Percentiles rank a stretch among this genome's conserved stretches.
Evolutionary conservation across 2,113 vertebrate genomes (phyloP).

Genomic region (Peromyscus californicus): DNA sequence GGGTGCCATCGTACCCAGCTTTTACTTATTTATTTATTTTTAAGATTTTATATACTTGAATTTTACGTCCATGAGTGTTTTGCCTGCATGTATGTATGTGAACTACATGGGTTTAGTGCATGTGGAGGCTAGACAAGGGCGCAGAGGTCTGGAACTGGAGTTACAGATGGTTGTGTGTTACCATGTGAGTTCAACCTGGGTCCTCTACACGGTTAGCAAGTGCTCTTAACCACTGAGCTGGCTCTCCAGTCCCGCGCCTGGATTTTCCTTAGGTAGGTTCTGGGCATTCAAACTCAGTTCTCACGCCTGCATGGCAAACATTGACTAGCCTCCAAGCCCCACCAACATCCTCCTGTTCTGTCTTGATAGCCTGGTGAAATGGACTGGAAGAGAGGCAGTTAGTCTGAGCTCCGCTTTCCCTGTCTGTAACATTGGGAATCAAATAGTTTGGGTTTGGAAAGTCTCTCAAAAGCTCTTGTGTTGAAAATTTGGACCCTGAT

Average conservation of each 20-base stretch:
- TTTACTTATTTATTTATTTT: neutral
- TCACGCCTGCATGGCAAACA: neutral
- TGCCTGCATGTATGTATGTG: neutral
- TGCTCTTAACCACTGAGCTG: neutral
- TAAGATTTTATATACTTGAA: neutral
- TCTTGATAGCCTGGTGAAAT: neutral
- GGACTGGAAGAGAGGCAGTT: neutral
- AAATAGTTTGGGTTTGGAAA: neutral
- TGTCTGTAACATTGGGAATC: neutral
- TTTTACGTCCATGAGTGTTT: neutral
- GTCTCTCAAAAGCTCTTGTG: neutral
- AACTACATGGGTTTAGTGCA: neutral
- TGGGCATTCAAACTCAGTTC: neutral
- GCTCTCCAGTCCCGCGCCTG: neutral
- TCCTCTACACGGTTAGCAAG: too few species aligned
- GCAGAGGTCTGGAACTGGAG: neutral
- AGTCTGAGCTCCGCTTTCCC: neutral
- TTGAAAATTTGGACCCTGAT: neutral
- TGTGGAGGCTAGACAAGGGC: neutral
- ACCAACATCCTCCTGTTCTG: neutral
- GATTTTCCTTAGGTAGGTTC: neutral
- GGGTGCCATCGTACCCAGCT: neutral
- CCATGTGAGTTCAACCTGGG: too few species aligned
- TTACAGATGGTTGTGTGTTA: neutral
- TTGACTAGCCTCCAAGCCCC: neutral